Evolutionary conservation across 2,888 invertebrate genomes (phyloP), one percentile per base, ranked within the genome.

Genomic region (Megalurothrips usitatus): DNA sequence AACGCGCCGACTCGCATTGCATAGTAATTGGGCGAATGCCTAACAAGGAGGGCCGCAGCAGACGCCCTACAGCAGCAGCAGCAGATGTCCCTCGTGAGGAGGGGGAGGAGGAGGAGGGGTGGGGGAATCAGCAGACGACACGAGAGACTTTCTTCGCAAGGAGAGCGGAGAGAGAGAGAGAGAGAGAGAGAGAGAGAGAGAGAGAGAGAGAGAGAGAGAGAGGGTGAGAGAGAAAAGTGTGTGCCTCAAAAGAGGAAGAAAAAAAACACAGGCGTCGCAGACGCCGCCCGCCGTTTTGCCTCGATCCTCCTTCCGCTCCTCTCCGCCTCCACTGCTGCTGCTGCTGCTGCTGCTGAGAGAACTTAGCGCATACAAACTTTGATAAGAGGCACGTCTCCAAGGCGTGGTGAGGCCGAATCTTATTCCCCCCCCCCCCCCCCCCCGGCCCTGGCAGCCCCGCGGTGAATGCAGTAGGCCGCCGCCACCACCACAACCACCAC

Each of bases 21-120:
- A 75, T 75, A 75, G 68, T 75, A 75, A 75, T 75, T 75, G 68
- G 68, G 68, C 23, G 26, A 58, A 58, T 58, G 58, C 58, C 58
- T 58, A 58, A 58, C 58, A 58, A 58, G 58, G 68, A 75, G 68
- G 68, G 68, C 68, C 23, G 68, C 58, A 6, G 58, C 19, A 19
- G 58, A 58, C 58, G n/a, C 34, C 34, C 34, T 43, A 6, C 34
- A 19, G 58, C 58, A 19, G 58, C 17, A n/a, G 68, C 68, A 26
- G 68, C 68, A 75, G 68, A 23, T 75, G 68, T 75, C 23, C 68
- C 68, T 75, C 11, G 58, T 6, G 58, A 14, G n/a, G 68, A 12
- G 23, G 26, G 26, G 4, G 68, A 23, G 23, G 9, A 6, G 23
- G 68, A 68, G 23, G 9, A 23, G n/a, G 68, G 11, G 4, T n/a